These are phyloP conservation scores for Pocota personata DNA, from an alignment of 2,888 invertebrate species.

Conservation along the genomic window DNA sequence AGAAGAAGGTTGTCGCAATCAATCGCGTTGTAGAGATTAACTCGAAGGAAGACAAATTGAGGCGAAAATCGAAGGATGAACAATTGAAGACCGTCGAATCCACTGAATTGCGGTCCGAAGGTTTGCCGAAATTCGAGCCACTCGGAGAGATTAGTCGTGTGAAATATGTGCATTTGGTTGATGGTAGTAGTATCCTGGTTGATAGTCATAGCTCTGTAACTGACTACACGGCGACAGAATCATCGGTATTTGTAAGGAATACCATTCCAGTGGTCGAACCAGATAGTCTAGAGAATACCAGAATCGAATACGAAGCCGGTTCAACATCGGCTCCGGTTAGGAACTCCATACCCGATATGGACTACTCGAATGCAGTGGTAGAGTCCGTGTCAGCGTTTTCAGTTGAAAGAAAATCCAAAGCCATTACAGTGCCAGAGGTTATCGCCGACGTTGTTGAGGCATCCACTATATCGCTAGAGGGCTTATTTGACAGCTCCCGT, in stretches of 20 bases:
- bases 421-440: slow-evolving; percentile 79
- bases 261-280: slow-evolving; percentile 75
- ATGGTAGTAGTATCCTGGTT: slow-evolving; percentile 79
- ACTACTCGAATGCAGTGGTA: slow-evolving; percentile 18
- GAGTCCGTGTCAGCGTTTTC: slow-evolving; percentile 12
- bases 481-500: slow-evolving; percentile 85
- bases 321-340: slow-evolving; percentile 58
- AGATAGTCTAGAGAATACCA: slow-evolving; percentile 62
- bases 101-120: slow-evolving; percentile 84
- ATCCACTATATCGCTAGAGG: slow-evolving; percentile 88
- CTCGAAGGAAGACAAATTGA: slow-evolving; percentile 86
- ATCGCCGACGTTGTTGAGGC: slow-evolving; percentile 83
- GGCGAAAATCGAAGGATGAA: slow-evolving; percentile 84
- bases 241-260: slow-evolving; percentile 78
- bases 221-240: slow-evolving; percentile 81
- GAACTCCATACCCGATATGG: slow-evolving; percentile 66
- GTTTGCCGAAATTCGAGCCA: slow-evolving; percentile 86
- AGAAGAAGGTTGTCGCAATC: slow-evolving; percentile 87
- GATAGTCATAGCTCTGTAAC: slow-evolving; percentile 82
- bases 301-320: slow-evolving; percentile 53
- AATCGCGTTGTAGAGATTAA: slow-evolving; percentile 88
- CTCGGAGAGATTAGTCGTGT: slow-evolving; percentile 88
- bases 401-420: slow-evolving; percentile 73
- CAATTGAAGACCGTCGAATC: slow-evolving; percentile 84
- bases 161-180: slow-evolving; percentile 87